Percentiles rank a stretch among this genome's conserved stretches.
phyloP scores from a whole-genome alignment of 2,797 vertebrate species.

The Pelochelys cantorii region DNA sequence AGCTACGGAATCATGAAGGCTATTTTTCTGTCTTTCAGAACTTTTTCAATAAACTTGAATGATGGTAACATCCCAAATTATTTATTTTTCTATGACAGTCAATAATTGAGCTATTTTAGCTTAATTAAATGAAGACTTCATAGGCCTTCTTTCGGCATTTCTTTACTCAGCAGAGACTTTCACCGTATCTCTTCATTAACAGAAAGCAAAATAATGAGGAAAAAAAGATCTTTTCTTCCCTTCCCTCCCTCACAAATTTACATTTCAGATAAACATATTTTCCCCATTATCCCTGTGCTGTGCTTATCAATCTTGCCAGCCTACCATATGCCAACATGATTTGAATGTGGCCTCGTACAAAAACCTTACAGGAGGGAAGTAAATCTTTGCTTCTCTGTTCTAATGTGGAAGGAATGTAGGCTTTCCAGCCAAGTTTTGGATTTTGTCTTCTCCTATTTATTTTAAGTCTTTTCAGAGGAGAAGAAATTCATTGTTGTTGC shows the following conservation, averaged over 20 bases:
- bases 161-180: background rate
- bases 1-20: background rate
- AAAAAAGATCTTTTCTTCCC: background rate
- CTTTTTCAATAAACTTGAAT: background rate
- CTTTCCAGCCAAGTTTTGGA: conserved; percentile 24
- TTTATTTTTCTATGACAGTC: background rate
- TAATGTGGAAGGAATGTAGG: conserved; percentile 57
- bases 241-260: background rate
- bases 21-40: background rate
- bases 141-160: background rate
- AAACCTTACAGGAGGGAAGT: conserved; percentile 27
- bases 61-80: background rate
- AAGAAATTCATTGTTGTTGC: background rate
- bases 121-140: background rate
- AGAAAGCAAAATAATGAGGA: background rate
- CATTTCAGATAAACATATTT: conserved; percentile 1
- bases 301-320: conserved; percentile 4
- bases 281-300: background rate
- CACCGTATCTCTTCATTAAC: background rate
- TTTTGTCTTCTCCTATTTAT: background rate
- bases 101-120: background rate
- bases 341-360: background rate
- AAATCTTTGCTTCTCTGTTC: conserved; percentile 36
- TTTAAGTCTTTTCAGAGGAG: conserved; percentile 32
- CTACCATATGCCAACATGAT: background rate